phyloP scores from a whole-genome alignment of 2,113 vertebrate species.

The Pitta sordida region DNA sequence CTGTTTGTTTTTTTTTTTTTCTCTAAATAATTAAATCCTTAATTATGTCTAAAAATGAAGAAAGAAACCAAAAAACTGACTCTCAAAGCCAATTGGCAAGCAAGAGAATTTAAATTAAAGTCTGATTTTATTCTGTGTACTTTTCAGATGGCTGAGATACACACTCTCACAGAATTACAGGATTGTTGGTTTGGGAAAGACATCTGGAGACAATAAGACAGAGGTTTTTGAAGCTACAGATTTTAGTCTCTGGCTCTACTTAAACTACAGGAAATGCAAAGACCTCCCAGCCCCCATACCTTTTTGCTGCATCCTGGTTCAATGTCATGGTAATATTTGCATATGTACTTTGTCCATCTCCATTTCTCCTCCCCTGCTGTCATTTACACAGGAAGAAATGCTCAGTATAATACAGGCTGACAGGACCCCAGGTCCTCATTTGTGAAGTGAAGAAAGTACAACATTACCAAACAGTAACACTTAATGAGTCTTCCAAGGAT shows the following conservation, averaged over 20 bases:
- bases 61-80: not conserved
- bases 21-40: not conserved
- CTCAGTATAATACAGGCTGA: not conserved
- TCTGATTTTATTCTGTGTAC: not conserved
- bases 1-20: not conserved
- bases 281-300: not conserved
- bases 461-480: not conserved
- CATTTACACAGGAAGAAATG: not conserved
- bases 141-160: not conserved
- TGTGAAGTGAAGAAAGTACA: not conserved
- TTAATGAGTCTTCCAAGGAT: not conserved
- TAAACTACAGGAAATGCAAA: not conserved
- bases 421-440: not conserved
- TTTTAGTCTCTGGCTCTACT: not conserved
- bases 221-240: not conserved
- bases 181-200: not conserved
- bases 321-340: not conserved
- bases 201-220: not conserved
- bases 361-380: fast-evolving
- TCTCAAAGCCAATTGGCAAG: not conserved
- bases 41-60: not conserved
- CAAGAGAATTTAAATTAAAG: not conserved
- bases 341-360: not conserved
- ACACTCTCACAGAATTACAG: not conserved
- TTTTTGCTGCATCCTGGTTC: not conserved